Evolutionary conservation across 1,140 invertebrate genomes (phyloP).

Genomic region (Euwallacea fornicatus): DNA sequence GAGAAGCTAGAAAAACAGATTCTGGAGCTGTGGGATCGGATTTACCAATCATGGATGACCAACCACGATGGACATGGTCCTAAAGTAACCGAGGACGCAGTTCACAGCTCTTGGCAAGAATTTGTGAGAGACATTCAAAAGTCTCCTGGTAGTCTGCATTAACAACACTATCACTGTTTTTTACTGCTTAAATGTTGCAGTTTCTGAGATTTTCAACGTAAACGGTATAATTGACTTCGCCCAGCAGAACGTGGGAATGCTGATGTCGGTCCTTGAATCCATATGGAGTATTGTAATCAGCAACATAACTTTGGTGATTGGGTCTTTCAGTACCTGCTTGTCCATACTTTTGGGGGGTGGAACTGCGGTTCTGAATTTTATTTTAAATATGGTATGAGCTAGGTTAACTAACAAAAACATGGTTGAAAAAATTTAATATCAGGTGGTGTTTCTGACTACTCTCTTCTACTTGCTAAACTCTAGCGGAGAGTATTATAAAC

Average conservation of each 20-base stretch:
- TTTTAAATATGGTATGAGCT: constrained; percentile 80
- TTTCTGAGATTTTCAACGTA: constrained; percentile 71
- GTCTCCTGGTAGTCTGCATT: constrained; percentile 61
- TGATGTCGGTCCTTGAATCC: constrained; percentile 87
- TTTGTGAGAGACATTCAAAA: constrained; percentile 72
- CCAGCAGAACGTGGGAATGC: constrained; percentile 89
- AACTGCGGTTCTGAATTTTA: constrained; percentile 90
- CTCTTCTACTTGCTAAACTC: constrained; percentile 92
- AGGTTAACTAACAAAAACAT: constrained; percentile 8
- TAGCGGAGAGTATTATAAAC: constrained; percentile 88
- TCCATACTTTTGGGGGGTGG: constrained; percentile 90
- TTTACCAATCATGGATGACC: constrained; percentile 91
- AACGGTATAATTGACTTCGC: constrained; percentile 77
- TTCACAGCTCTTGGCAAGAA: constrained; percentile 70
- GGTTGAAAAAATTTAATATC: constrained; percentile 37
- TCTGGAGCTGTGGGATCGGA: constrained; percentile 87
- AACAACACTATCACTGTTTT: too few species aligned
- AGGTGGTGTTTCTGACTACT: constrained; percentile 95
- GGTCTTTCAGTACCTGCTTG: constrained; percentile 80
- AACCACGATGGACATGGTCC: constrained; percentile 65
- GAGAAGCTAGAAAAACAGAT: constrained; percentile 87
- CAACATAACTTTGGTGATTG: constrained; percentile 89
- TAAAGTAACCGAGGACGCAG: constrained; percentile 67
- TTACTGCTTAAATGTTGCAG: not conserved
- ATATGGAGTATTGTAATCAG: constrained; percentile 91